phyloP scores from a whole-genome alignment of 1,140 invertebrate species.

The Muscidifurax raptorellus region DNA sequence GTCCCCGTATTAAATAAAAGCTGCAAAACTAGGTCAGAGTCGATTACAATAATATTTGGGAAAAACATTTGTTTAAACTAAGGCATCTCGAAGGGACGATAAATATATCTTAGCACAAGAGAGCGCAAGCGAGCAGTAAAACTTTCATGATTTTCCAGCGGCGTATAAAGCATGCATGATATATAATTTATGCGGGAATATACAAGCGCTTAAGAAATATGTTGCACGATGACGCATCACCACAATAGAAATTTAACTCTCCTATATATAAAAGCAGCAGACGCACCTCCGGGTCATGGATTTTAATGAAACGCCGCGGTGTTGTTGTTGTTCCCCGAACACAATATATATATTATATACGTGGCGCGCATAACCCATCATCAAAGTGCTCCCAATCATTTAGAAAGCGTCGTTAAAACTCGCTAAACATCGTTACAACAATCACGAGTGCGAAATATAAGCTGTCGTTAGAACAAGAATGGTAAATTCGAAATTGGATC shows the following conservation, averaged over 20 bases:
- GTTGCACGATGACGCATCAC: neutral
- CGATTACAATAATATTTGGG: neutral
- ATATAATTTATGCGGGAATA: slow-evolving; percentile 19
- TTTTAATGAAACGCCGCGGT: neutral
- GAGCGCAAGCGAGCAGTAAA: neutral
- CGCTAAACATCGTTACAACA: neutral
- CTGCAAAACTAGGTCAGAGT: neutral
- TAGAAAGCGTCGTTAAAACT: neutral
- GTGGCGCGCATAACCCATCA: neutral
- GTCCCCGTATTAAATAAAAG: too few species aligned
- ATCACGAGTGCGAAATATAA: neutral
- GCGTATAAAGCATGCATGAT: neutral
- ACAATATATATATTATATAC: neutral
- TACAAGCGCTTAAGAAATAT: neutral
- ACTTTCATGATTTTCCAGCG: neutral
- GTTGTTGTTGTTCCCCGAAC: neutral
- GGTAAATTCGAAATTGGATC: neutral
- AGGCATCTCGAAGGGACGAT: neutral
- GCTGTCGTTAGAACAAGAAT: neutral
- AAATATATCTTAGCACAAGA: neutral
- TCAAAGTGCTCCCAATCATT: neutral
- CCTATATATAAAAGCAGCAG: neutral
- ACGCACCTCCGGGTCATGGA: slow-evolving; percentile 1
- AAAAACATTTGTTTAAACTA: neutral
- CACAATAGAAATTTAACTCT: slow-evolving; percentile 11